Evolutionary conservation across 2,888 invertebrate species (phyloP).

Genomic region (Pachymerium ferrugineum): DNA sequence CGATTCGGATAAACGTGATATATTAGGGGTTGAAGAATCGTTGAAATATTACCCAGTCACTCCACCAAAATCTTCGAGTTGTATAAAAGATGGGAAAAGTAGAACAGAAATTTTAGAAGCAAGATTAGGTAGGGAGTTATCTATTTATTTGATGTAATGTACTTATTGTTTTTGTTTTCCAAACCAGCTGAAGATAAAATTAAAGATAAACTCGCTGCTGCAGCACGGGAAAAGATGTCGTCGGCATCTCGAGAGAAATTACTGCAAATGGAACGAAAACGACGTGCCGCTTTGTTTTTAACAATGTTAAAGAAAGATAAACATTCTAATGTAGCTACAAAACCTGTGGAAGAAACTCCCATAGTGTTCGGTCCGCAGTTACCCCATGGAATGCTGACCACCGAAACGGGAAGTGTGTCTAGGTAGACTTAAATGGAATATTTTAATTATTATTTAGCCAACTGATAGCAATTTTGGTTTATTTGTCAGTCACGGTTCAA

Average conservation of each 20-base stretch:
- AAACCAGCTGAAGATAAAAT: constrained; percentile 46
- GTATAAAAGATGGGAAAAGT: not conserved
- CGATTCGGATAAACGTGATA: not conserved
- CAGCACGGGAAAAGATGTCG: constrained; percentile 47
- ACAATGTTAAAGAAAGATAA: constrained; percentile 50
- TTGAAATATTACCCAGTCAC: not conserved
- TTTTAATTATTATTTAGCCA: not conserved
- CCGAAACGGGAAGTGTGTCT: not conserved
- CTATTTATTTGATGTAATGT: not conserved
- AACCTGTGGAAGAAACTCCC: constrained; percentile 1
- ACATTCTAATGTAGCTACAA: not conserved
- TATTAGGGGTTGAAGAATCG: not conserved
- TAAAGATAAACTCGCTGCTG: constrained; percentile 44
- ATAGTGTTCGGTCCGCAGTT: constrained; percentile 33
- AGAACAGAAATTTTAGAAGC: not conserved
- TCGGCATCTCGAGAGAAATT: constrained; percentile 46
- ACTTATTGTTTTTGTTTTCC: not conserved
- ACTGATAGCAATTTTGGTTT: no score
- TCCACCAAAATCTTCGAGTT: not conserved
- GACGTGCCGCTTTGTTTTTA: constrained; percentile 75
- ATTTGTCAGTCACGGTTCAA: not conserved
- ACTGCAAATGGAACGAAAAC: constrained; percentile 60
- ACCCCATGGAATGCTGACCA: constrained; percentile 11
- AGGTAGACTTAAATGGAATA: not conserved
- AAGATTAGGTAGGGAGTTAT: not conserved